Evolutionary conservation across 2,113 vertebrate genomes (phyloP).

Genomic region (Erythrocercus mccallii): DNA sequence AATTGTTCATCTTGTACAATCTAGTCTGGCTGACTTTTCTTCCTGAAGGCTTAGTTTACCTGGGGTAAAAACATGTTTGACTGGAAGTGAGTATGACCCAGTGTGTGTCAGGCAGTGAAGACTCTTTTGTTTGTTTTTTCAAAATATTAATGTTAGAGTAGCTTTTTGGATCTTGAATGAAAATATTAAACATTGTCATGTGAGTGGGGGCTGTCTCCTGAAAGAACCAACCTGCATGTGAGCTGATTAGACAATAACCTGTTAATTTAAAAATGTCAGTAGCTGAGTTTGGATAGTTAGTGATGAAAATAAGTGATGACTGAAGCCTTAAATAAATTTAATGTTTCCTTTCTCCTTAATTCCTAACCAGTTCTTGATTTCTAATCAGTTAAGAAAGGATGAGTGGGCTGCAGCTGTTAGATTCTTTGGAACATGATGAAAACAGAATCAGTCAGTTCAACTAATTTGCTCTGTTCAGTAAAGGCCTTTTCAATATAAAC

Average conservation of each 20-base stretch:
- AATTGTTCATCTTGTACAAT: background rate
- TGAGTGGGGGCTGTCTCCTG: background rate
- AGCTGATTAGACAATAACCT: background rate
- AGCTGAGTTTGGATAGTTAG: background rate
- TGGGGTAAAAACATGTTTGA: background rate
- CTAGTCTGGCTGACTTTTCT: background rate
- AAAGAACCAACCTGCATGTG: background rate
- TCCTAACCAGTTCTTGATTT: background rate
- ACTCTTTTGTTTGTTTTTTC: background rate
- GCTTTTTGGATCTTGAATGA: background rate
- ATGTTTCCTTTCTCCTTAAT: background rate
- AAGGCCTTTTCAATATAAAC: background rate
- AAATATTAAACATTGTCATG: background rate
- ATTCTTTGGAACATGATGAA: background rate
- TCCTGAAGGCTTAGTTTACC: background rate
- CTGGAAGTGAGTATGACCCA: background rate
- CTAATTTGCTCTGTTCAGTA: background rate
- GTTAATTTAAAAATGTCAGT: background rate
- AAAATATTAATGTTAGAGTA: fast-evolving
- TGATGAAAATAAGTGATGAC: background rate
- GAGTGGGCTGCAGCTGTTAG: background rate
- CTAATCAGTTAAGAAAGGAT: background rate
- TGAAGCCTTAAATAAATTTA: background rate
- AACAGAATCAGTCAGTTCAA: background rate
- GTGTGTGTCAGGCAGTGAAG: background rate